phyloP scores from a whole-genome alignment of 1,140 invertebrate species.

The Cydia strobilella region DNA sequence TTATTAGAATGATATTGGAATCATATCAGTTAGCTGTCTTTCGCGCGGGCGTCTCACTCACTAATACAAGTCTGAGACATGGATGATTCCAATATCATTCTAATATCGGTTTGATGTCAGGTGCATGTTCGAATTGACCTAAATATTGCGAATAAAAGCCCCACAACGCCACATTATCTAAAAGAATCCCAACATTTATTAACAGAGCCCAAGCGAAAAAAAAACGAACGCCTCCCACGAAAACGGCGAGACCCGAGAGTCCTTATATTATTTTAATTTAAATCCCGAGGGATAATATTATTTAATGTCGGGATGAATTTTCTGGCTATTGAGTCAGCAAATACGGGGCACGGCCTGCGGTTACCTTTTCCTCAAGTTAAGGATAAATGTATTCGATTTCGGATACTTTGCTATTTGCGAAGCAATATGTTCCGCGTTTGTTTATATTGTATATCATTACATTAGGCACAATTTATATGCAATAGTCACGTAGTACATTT shows the following conservation, averaged over 20 bases:
- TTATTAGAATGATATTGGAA: no score
- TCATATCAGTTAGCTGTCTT: no score
- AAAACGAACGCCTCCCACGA: not conserved
- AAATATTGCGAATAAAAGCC: no score
- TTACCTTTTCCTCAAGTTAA: conserved; percentile 7
- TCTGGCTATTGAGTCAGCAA: conserved; percentile 22
- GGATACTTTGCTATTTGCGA: conserved; percentile 1
- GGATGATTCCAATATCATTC: no score
- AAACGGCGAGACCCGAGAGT: not conserved
- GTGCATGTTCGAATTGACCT: no score
- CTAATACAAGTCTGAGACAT: no score
- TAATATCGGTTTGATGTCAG: no score
- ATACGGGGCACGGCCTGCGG: not conserved
- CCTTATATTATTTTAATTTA: conserved; percentile 23
- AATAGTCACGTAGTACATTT: not conserved
- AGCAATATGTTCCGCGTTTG: conserved; percentile 9
- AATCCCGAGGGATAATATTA: conserved; percentile 29
- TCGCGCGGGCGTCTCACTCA: no score
- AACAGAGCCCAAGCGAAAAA: not conserved
- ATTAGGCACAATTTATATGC: not conserved
- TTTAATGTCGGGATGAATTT: conserved; percentile 24
- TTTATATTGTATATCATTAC: conserved; percentile 7
- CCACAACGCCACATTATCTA: not conserved
- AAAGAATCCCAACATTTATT: not conserved
- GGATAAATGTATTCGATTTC: conserved; percentile 31